These are phyloP conservation scores for Sprattus sprattus DNA, from an alignment of 2,113 vertebrate species.

Conservation along the genomic window DNA sequence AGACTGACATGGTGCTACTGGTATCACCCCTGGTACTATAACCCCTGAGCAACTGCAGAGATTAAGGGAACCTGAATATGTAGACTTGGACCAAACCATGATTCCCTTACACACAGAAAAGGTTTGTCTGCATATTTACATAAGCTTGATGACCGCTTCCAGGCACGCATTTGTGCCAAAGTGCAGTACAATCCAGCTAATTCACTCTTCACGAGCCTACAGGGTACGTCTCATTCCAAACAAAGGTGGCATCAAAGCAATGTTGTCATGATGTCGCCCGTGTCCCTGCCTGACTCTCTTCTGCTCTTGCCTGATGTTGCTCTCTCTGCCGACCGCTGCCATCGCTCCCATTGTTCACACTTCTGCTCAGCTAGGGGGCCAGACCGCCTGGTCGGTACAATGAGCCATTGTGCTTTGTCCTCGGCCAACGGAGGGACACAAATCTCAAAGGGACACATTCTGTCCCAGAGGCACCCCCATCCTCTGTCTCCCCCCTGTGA, in stretches of 20 bases:
- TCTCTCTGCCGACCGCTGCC: background rate
- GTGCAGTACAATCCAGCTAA: no score
- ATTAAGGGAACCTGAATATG: background rate
- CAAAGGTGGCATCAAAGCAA: background rate
- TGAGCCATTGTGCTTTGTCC: conserved; percentile 34
- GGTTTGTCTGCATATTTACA: background rate
- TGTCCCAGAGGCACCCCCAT: background rate
- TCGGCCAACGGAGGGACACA: background rate
- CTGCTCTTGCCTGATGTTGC: background rate
- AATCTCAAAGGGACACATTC: background rate
- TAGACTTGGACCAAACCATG: background rate
- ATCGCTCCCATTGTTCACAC: conserved; percentile 12
- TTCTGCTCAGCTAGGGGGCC: background rate
- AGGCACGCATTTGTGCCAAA: background rate
- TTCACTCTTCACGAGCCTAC: no score
- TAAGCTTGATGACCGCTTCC: background rate
- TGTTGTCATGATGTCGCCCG: background rate
- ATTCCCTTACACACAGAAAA: background rate
- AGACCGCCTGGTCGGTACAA: conserved; percentile 32
- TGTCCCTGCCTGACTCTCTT: background rate
- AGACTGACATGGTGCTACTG: background rate
- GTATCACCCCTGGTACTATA: background rate
- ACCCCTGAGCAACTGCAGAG: background rate
- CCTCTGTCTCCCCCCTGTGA: background rate
- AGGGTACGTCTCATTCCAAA: no score